These are phyloP conservation scores for Apoderus coryli DNA, from an alignment of 2,888 invertebrate genomes.

Conservation along the genomic window DNA sequence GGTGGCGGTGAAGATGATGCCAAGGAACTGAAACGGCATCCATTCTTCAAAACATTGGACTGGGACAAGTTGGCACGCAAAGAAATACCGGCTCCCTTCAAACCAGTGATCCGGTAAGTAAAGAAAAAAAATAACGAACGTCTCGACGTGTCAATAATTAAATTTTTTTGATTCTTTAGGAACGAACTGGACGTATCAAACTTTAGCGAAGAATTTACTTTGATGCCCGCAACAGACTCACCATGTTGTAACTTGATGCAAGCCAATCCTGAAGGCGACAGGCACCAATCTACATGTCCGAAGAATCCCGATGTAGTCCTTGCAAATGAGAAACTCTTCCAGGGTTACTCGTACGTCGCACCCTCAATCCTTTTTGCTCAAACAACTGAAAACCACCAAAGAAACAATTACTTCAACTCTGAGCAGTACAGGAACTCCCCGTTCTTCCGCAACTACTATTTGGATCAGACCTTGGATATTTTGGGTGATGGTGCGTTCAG, in stretches of 20 bases:
- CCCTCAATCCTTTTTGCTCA: slow-evolving; percentile 78
- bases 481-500: slow-evolving; percentile 85
- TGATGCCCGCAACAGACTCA: slow-evolving; percentile 80
- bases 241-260: too few species aligned
- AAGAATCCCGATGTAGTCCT: slow-evolving; percentile 67
- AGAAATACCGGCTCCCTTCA: slow-evolving; percentile 73
- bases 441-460: slow-evolving; percentile 74
- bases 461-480: slow-evolving; percentile 52
- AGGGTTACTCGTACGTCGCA: slow-evolving; percentile 89
- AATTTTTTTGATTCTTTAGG: slow-evolving; percentile 23
- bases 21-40: slow-evolving; percentile 76
- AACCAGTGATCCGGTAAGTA: slow-evolving; percentile 55
- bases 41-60: slow-evolving; percentile 72
- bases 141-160: background rate
- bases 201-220: slow-evolving; percentile 94
- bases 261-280: too few species aligned
- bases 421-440: slow-evolving; percentile 45
- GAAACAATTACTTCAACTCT: background rate
- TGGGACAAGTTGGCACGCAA: slow-evolving; percentile 73
- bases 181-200: slow-evolving; percentile 88
- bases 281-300: slow-evolving; percentile 45
- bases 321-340: slow-evolving; percentile 82
- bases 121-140: slow-evolving; percentile 1
- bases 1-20: slow-evolving; percentile 79
- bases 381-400: slow-evolving; percentile 10